A percentile compares a stretch with the other conserved stretches of the same genome.
Evolutionary conservation across 2,797 vertebrate genomes (phyloP).

Genomic region (Gallinago nigripennis): DNA sequence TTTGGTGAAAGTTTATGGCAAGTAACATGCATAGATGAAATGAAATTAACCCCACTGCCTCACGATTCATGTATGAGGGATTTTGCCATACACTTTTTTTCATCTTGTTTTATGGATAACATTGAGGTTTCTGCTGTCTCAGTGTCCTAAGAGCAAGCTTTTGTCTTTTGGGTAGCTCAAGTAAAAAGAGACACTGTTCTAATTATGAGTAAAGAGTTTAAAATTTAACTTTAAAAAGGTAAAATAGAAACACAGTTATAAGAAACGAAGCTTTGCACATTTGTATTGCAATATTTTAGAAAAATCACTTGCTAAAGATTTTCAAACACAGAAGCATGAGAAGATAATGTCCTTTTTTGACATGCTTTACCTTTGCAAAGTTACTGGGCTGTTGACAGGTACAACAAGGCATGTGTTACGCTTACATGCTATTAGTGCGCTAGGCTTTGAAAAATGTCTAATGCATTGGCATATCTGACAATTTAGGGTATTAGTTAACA

Average conservation of each 20-base stretch:
- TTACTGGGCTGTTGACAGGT: constrained; percentile 41
- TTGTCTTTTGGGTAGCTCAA: not conserved
- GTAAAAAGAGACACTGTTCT: not conserved
- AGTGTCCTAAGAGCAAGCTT: not conserved
- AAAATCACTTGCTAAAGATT: not conserved
- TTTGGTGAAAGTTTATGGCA: not conserved
- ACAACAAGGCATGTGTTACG: not conserved
- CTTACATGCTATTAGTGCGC: constrained; percentile 46
- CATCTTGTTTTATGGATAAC: not conserved
- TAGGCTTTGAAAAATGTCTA: constrained; percentile 42
- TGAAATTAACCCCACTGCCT: not conserved
- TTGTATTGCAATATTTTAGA: not conserved
- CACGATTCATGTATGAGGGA: fast-evolving
- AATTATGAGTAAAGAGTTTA: not conserved
- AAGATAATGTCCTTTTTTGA: constrained; percentile 38
- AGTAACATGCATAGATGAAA: not conserved
- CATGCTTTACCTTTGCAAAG: constrained; percentile 37
- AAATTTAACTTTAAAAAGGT: not conserved
- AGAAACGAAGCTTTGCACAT: not conserved
- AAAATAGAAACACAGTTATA: not conserved
- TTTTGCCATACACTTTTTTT: not conserved
- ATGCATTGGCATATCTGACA: constrained; percentile 56
- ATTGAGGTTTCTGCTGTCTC: not conserved
- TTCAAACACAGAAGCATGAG: not conserved
- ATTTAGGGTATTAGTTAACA: constrained; percentile 47